phyloP scores from a whole-genome alignment of 2,888 invertebrate species.

The Myopa testacea region DNA sequence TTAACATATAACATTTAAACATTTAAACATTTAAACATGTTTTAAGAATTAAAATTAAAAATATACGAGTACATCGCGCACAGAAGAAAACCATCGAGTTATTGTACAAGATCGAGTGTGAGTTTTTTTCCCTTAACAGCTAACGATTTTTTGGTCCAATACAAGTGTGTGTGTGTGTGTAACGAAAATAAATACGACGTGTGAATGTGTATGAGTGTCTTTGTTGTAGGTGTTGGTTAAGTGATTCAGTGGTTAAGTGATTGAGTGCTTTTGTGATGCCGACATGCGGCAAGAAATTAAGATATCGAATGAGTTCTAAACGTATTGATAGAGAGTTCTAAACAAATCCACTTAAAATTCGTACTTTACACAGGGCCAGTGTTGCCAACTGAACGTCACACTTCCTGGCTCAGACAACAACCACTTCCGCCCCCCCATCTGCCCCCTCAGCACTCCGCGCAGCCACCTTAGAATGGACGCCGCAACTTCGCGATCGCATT shows the following conservation, averaged over 20 bases:
- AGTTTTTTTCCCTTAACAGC: constrained; percentile 53
- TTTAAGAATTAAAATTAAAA: too few species aligned
- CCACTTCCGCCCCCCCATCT: constrained; percentile 23
- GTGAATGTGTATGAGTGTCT: constrained; percentile 29
- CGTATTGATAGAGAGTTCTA: too few species aligned
- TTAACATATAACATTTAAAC: too few species aligned
- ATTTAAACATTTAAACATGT: too few species aligned
- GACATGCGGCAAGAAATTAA: background rate
- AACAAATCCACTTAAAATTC: background rate
- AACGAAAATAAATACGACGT: constrained; percentile 44
- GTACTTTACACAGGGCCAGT: too few species aligned
- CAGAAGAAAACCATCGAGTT: background rate
- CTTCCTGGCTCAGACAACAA: constrained; percentile 5
- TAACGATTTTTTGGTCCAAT: constrained; percentile 72
- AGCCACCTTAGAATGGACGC: constrained; percentile 66
- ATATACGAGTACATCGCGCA: background rate
- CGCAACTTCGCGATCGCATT: constrained; percentile 90
- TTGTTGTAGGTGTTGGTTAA: background rate
- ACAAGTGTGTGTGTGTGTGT: constrained; percentile 55
- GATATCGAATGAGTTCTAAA: background rate
- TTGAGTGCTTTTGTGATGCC: background rate
- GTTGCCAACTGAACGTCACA: constrained; percentile 29
- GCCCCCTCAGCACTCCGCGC: background rate
- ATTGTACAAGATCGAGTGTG: background rate
- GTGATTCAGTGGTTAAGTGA: background rate